Base-by-base conservation (phyloP, 2,888 invertebrate species). In the Balanococcus diminutus region DNA sequence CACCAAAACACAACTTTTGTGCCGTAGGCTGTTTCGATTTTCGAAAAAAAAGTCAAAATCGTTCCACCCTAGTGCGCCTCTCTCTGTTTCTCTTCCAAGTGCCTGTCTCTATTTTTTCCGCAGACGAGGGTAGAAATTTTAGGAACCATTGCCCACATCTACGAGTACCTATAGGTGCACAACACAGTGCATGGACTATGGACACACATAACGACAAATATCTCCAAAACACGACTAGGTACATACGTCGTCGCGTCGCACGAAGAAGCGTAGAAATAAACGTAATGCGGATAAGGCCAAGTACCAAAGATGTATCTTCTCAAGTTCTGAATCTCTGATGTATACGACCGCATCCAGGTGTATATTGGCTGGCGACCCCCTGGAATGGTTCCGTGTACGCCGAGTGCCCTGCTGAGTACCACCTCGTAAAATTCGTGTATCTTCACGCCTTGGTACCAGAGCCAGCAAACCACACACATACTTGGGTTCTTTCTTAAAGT, bases 361-460 rank as follows among this genome's bases (percentile, higher is more conserved):
- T 84, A 84, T 32, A 56, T 32, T 31, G 67, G 32, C 61, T 79
- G 75, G 25, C 28, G 84, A 84, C 84, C 84, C 84, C 84, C 84
- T 61, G 84, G 61, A 84, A 61, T 67, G 84, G 84, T 84, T 84
- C 61, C 56, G 84, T 67, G 84, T 61, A 79, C 61, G 32, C 31
- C 31, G 32, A 84, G 67, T 84, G 67, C 84, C 84, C 84, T 61
- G 84, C 84, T 84, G 84, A 25, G 84, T 84, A 84, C 84, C 84
- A 84, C 84, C 84, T 84, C 84, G 84, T 84, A 84, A 84, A 84
- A 84, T 84, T 84, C 84, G 84, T 84, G 84, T 84, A 84, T 61
- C 84, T 84, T 84, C 84, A 67, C 84, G 84, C 84, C 84, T 84
- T 36, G 84, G 67, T 84, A 84, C 67, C 75, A 31, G 36, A 32